phyloP scores from a whole-genome alignment of 1,140 invertebrate genomes.

The Drosophila bocki region DNA sequence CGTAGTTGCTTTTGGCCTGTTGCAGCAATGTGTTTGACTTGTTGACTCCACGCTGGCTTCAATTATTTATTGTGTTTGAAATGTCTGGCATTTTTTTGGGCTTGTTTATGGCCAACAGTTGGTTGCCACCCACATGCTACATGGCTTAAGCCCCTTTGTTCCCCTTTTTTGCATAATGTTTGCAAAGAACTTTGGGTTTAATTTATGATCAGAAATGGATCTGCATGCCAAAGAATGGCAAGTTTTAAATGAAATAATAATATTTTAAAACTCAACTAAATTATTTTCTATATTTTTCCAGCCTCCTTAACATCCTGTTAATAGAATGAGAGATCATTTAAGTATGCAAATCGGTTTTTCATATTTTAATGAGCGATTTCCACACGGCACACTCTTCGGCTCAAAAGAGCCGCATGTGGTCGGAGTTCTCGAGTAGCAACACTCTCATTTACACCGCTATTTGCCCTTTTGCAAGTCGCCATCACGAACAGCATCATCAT shows the following conservation, averaged over 20 bases:
- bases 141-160: slow-evolving; percentile 2
- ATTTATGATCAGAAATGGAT: slow-evolving; percentile 43
- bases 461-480: slow-evolving; percentile 80
- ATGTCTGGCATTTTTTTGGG: slow-evolving; percentile 73
- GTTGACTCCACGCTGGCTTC: slow-evolving; percentile 75
- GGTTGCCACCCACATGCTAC: slow-evolving; percentile 42
- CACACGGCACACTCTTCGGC: slow-evolving; percentile 45
- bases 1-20: slow-evolving; percentile 25
- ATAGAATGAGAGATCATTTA: slow-evolving; percentile 34
- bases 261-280: too few relatives aligned
- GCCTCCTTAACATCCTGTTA: not conserved
- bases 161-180: slow-evolving; percentile 56
- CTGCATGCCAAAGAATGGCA: not conserved
- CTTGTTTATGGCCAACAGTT: slow-evolving; percentile 67
- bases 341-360: slow-evolving; percentile 51
- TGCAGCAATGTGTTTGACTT: slow-evolving; percentile 75
- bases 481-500: slow-evolving; percentile 29
- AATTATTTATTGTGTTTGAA: slow-evolving; percentile 80
- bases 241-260: not conserved
- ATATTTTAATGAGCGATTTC: slow-evolving; percentile 68
- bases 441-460: slow-evolving; percentile 59
- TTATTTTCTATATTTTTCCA: not conserved
- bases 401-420: slow-evolving; percentile 75
- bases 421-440: slow-evolving; percentile 52
- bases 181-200: slow-evolving; percentile 25